Evolutionary conservation across 2,113 vertebrate genomes (phyloP), one percentile per base, ranked within the genome.

Genomic region (Myiozetetes cayanensis): DNA sequence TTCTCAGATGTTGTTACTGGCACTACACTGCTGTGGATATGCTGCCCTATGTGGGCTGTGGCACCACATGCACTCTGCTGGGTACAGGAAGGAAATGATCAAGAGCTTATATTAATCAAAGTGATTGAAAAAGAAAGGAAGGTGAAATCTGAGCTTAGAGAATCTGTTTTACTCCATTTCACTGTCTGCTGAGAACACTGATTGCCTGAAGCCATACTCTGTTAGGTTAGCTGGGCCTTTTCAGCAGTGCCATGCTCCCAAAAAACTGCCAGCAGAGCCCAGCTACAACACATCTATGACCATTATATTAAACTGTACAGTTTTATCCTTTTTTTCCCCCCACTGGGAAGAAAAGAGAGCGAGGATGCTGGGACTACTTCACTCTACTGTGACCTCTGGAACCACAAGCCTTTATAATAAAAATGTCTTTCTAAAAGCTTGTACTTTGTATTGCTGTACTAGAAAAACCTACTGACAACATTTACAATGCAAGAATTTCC

Each of bases 61-160:
- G 28, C 28, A 55, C 8, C 10, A 8, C 2, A 2, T 50, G 72
- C 23, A 5, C 53, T 79, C 66, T 4, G 8, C 53, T 85, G 62
- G 72, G 39, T 43, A 39, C 50, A 43, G 76, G 47, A 37, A 1
- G 1, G 41, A 18, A 74, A 66, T 33, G 72, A 88, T 86, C 55
- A 56, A 77, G 43, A 74, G 30, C 21, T 84, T 27, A 7, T n/a
- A 67, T 88, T 87, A 65, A 67, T 90, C 79, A 49, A 83, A 94
- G 68, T 35, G 56, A 61, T 13, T 72, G 56, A 84, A 83, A 92
- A 83, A 73, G 77, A 78, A 85, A 90, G 63, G n/a, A 56, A 82
- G 39, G 44, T 1, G 9, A 68, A 87, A 25, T 62, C 59, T 35
- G 63, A 84, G 50, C 59, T 70, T 16, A 39, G 27, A 62, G 30